Evolutionary conservation across 2,113 vertebrate species (phyloP).

Genomic region (Calyptomena viridis): DNA sequence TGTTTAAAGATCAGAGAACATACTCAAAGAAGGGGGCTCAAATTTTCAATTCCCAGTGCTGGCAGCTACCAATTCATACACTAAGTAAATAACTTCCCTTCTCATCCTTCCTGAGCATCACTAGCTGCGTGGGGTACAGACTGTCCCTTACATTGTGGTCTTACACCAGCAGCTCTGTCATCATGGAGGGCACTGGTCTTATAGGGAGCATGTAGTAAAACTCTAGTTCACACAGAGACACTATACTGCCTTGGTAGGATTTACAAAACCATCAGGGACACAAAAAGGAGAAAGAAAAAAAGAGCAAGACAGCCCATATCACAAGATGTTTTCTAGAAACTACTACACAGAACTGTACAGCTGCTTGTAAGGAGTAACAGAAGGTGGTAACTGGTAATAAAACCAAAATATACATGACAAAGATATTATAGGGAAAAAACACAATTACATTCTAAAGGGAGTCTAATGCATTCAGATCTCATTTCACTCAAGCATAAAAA

Average conservation of each 20-base stretch:
- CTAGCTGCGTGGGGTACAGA: background rate
- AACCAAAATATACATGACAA: constrained; percentile 50
- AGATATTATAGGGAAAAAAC: background rate
- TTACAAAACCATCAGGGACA: background rate
- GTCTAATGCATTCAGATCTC: background rate
- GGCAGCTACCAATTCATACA: background rate
- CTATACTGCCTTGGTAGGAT: background rate
- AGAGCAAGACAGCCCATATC: background rate
- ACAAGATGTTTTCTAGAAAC: background rate
- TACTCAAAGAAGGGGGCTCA: background rate
- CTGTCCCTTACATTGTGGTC: fast-evolving
- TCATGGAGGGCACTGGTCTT: fast-evolving
- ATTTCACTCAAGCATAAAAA: constrained; percentile 52
- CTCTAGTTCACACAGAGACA: background rate
- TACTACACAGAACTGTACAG: background rate
- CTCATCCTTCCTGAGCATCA: background rate
- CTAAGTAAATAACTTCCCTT: background rate
- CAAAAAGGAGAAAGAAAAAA: background rate
- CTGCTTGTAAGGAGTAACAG: background rate
- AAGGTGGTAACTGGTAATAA: constrained; percentile 2
- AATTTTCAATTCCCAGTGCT: background rate
- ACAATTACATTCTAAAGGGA: constrained; percentile 32
- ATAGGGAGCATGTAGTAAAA: background rate
- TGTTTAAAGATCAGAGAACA: background rate
- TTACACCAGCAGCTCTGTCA: background rate